Percentiles rank a stretch among this genome's conserved stretches.
phyloP scores from a whole-genome alignment of 2,113 vertebrate species.

The Istiophorus platypterus region DNA sequence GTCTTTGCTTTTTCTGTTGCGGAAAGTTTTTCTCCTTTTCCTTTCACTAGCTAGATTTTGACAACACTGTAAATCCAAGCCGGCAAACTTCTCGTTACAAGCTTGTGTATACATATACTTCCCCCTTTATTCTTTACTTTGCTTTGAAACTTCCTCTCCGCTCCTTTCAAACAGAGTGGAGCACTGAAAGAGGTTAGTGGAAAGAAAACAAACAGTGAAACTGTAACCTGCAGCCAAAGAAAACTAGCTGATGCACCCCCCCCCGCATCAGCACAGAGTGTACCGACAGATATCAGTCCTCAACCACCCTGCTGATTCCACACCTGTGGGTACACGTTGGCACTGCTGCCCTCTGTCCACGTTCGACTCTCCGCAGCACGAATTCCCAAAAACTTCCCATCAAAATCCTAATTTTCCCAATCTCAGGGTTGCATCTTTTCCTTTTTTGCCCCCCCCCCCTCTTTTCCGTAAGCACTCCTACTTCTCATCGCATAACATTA shows the following conservation, averaged over 20 bases:
- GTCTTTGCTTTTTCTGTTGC: constrained; percentile 18
- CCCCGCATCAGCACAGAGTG: constrained; percentile 27
- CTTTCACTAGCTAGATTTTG: constrained; percentile 5
- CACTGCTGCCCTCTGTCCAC: background rate
- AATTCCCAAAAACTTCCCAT: background rate
- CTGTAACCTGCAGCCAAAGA: constrained; percentile 54
- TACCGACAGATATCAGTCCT: constrained; percentile 19
- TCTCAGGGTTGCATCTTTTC: background rate
- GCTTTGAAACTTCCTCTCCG: constrained; percentile 36
- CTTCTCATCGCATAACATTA: background rate
- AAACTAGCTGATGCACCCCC: constrained; percentile 50
- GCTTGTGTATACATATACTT: constrained; percentile 30
- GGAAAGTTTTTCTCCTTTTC: constrained; percentile 14
- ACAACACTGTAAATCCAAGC: background rate
- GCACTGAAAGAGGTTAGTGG: constrained; percentile 5
- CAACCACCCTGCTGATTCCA: constrained; percentile 9
- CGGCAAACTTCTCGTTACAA: constrained; percentile 13
- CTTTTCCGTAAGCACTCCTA: background rate
- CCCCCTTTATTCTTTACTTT: constrained; percentile 37
- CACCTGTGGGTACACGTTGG: constrained; percentile 24
- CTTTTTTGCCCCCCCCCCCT: background rate
- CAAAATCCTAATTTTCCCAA: background rate
- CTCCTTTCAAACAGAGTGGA: constrained; percentile 46
- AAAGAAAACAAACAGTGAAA: constrained; percentile 69
- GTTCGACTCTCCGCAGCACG: background rate